These are phyloP conservation scores for Eublepharis macularius DNA, from an alignment of 2,113 vertebrate genomes.

Conservation along the genomic window DNA sequence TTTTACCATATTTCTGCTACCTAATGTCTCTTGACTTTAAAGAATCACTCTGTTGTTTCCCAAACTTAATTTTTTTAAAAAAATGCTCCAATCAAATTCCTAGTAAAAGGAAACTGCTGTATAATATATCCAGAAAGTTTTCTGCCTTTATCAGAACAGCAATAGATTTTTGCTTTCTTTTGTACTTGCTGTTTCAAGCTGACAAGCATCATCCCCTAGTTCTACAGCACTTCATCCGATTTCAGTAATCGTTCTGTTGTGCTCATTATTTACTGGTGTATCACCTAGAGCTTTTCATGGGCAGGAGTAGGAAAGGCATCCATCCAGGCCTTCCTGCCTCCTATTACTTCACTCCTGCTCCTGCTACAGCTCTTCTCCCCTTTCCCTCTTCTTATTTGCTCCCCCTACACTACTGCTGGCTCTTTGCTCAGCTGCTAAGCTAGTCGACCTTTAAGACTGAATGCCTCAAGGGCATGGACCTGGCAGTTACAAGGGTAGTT, in stretches of 20 bases:
- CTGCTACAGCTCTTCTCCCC: neutral
- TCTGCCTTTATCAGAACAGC: neutral
- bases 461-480: too few relatives aligned
- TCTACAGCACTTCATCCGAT: neutral
- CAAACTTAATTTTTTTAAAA: slow-evolving; percentile 21
- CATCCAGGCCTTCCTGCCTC: neutral
- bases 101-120: neutral
- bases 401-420: neutral
- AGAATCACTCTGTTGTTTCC: neutral
- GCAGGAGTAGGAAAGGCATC: neutral
- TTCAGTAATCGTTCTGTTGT: neutral
- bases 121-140: neutral
- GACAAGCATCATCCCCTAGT: slow-evolving; percentile 1
- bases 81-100: neutral
- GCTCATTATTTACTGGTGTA: neutral
- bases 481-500: too few relatives aligned
- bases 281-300: neutral
- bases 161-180: neutral
- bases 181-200: neutral
- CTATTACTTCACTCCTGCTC: neutral
- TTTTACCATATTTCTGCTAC: slow-evolving; percentile 24
- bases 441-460: neutral
- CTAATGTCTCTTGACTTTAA: neutral
- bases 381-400: neutral
- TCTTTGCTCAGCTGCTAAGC: neutral